A percentile compares a stretch with the other conserved stretches of the same genome.
These are phyloP conservation scores for Vireo griseus DNA, from an alignment of 2,797 vertebrate species.

Conservation along the genomic window DNA sequence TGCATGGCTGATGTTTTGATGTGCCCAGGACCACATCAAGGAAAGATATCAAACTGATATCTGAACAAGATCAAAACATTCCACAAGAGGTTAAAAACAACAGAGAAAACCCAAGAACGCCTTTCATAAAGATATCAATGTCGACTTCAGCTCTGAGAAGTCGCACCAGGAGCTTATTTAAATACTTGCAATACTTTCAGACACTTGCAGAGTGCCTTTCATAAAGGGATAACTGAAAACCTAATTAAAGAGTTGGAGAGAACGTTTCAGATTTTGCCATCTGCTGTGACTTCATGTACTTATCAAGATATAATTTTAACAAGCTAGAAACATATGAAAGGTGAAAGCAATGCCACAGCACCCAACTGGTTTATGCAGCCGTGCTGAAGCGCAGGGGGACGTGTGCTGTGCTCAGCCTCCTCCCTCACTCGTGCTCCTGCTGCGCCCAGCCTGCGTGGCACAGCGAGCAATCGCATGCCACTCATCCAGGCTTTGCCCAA, in stretches of 20 bases:
- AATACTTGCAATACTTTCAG: constrained; percentile 32
- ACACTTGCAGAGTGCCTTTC: not conserved
- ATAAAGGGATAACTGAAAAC: constrained; percentile 12
- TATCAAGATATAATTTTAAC: constrained; percentile 42
- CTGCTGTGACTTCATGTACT: constrained; percentile 48
- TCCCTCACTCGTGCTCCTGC: not conserved
- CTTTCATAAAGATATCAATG: not conserved
- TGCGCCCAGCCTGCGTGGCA: rapidly evolving
- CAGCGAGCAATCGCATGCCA: rapidly evolving
- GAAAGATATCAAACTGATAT: not conserved
- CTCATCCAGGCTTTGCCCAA: not conserved
- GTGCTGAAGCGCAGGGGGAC: not conserved
- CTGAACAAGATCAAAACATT: not conserved
- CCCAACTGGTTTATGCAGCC: not conserved
- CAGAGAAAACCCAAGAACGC: not conserved
- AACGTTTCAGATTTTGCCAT: constrained; percentile 51
- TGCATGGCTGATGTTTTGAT: not conserved
- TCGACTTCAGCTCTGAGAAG: not conserved
- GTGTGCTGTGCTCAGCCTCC: not conserved
- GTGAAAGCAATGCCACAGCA: constrained; percentile 29
- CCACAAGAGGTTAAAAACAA: not conserved
- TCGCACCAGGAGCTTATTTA: not conserved
- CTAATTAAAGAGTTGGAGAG: constrained; percentile 39
- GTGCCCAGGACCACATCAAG: not conserved
- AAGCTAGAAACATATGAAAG: constrained; percentile 43